Percentiles rank a stretch among this genome's conserved stretches.
Evolutionary conservation across 2,797 vertebrate genomes (phyloP).

Genomic region (Coilia nasus): DNA sequence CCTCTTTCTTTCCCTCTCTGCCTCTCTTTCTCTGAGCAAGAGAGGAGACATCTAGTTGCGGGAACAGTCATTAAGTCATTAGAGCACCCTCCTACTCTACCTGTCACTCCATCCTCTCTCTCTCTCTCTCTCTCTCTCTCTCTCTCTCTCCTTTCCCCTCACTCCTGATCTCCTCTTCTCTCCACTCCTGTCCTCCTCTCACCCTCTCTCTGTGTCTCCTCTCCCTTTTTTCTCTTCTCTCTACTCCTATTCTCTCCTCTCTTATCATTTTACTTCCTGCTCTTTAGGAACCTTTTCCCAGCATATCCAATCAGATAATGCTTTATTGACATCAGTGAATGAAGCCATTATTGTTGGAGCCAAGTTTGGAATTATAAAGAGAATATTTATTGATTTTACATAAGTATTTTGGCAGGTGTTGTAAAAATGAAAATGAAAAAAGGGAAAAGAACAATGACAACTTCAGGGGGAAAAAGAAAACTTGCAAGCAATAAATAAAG

Average conservation of each 20-base stretch:
- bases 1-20: too few species aligned
- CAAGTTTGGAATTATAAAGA: too few species aligned
- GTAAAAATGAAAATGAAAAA: too few species aligned
- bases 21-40: conserved; percentile 2
- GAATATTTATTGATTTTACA: too few species aligned
- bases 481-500: too few species aligned
- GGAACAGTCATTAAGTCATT: conserved; percentile 80
- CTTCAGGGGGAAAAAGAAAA: too few species aligned
- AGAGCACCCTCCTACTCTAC: conserved; percentile 59
- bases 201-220: not conserved
- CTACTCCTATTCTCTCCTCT: not conserved
- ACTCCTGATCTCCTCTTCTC: too few species aligned
- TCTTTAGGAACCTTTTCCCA: conserved; percentile 23
- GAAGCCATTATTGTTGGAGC: too few species aligned
- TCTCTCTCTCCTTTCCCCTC: conserved; percentile 26
- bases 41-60: conserved; percentile 65
- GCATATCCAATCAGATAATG: too few species aligned
- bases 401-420: too few species aligned
- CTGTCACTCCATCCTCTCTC: conserved; percentile 40
- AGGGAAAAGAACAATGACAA: too few species aligned
- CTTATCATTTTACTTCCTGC: conserved; percentile 26
- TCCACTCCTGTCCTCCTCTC: conserved; percentile 1
- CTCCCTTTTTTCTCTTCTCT: conserved; percentile 18
- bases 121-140: conserved; percentile 5
- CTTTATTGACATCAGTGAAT: too few species aligned